Evolutionary conservation across 2,797 vertebrate genomes (phyloP).

Genomic region (Rhincodon typus): DNA sequence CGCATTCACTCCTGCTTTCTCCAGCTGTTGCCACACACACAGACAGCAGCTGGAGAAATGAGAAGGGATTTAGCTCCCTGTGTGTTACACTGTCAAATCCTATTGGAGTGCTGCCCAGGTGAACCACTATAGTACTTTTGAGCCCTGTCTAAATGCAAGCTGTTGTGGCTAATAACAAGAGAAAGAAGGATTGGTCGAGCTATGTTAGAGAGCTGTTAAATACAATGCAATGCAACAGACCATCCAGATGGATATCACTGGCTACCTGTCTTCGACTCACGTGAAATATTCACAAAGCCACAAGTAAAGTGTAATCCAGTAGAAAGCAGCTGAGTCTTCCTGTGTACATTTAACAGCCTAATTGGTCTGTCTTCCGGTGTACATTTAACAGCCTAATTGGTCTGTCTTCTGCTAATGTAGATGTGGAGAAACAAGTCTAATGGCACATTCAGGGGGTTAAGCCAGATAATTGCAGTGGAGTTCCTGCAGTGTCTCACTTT

Average conservation of each 20-base stretch:
- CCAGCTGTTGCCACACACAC: too few species aligned
- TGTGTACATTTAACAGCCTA: neutral
- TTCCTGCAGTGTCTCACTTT: neutral
- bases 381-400: neutral
- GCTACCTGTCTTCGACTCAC: neutral
- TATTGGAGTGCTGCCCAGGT: too few species aligned
- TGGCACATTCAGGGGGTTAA: neutral
- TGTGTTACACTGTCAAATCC: too few species aligned
- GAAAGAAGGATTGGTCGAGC: neutral
- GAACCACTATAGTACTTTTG: neutral
- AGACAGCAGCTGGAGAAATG: too few species aligned
- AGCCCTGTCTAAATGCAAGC: neutral
- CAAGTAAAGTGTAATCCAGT: neutral
- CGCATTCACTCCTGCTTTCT: too few species aligned
- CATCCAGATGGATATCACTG: neutral
- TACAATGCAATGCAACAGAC: neutral
- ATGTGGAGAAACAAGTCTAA: neutral
- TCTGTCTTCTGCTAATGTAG: neutral
- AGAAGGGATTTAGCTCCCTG: too few species aligned
- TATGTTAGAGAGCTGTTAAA: neutral
- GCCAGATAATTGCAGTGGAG: neutral
- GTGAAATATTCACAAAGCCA: neutral
- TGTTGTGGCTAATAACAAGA: neutral
- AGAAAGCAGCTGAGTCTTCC: neutral
- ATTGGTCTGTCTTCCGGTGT: neutral